Base-by-base conservation (phyloP, 2,113 vertebrate genomes). In the Bothrops jararaca region DNA sequence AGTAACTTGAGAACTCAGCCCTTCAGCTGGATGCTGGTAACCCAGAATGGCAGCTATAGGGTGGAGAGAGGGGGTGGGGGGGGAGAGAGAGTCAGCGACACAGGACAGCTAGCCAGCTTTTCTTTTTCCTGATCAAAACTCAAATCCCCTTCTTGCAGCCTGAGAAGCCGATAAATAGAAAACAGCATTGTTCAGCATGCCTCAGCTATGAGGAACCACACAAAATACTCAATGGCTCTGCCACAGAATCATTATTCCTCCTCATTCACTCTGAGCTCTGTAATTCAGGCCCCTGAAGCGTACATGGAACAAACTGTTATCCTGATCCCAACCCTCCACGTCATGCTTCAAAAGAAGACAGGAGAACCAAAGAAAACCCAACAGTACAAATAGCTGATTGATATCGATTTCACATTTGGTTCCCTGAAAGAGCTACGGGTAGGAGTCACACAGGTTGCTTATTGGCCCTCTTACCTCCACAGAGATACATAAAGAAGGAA, bases 1-100 rank as follows among this genome's bases (percentile, higher is more conserved):
- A 4, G 98, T 98, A 58, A 98, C 95, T 0, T 98, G 98, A 42
- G 98, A 95, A 23, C 97, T 98, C 18, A 96, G 89, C 0, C 97
- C 95, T 89, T 99, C 99, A 87, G 97, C 97, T 3, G 98, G 97
- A 85, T 99, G 99, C 26, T 99, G 99, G 96, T 99, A 99, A 22
- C 99, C 99, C 3, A 99, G 98, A 93, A 99, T 98, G 85, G 97
- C 98, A 97, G 99, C 99, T 99, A 93, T 18, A 92, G 93, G 95
- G 42, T 94, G 1, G 92, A 91, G 96, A 89, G 80, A 87, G 92
- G 11, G n/a, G 29, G 23, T n/a, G n/a, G n/a, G n/a, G 26, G n/a
- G 60, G 1, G 64, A 85, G n/a, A 22, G 29, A 86, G 29, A 8
- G 9, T 39, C 11, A 86, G 74, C 11, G 5, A 8, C 42, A 58